phyloP scores from a whole-genome alignment of 2,888 invertebrate species.

The Napeogenes inachia region DNA sequence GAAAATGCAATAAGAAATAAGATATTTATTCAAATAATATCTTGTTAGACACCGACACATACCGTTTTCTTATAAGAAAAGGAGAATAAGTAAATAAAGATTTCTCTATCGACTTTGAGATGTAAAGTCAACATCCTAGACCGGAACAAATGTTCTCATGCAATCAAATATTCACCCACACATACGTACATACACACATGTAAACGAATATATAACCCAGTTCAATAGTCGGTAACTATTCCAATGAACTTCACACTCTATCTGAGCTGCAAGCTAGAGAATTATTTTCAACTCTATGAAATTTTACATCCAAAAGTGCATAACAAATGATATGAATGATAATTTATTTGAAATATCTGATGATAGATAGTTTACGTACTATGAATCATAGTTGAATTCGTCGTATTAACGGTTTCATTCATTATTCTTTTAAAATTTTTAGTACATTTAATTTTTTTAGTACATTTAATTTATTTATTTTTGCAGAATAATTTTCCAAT shows the following conservation, averaged over 20 bases:
- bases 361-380: no score
- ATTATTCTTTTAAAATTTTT: no score
- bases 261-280: not conserved
- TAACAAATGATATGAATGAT: conserved; percentile 20
- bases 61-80: conserved; percentile 1
- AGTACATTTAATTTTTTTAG: no score
- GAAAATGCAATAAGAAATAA: not conserved
- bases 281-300: conserved; percentile 3
- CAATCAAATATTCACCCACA: conserved; percentile 6
- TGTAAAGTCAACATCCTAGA: conserved; percentile 1
- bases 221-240: conserved; percentile 7
- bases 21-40: conserved; percentile 4
- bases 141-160: conserved; percentile 3
- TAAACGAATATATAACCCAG: not conserved
- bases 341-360: no score
- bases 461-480: no score
- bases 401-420: no score
- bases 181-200: not conserved
- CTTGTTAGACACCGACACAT: conserved; percentile 1
- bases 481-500: no score
- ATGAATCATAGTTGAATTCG: no score
- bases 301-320: not conserved
- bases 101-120: conserved; percentile 4
- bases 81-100: not conserved
- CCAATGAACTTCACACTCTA: not conserved